Percentiles rank a stretch among this genome's conserved stretches.
Conservation (phyloP, 1,140 invertebrate species). For the Apis laboriosa region DNA sequence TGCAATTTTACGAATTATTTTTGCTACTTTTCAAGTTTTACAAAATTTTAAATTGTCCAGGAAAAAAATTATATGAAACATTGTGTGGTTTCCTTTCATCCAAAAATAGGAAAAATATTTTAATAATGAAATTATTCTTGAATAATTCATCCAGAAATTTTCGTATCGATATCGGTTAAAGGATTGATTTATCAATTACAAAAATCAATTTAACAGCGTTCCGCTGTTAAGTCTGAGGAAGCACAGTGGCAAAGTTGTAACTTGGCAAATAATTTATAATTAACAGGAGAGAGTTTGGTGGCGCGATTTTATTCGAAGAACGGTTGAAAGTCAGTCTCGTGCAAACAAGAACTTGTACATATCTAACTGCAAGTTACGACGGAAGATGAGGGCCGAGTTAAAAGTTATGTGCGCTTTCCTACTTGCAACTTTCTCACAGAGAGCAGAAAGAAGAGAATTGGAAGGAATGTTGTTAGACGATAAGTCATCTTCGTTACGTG, state of each 20-base stretch:
- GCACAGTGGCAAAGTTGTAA: too few species aligned
- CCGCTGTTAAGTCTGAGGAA: neutral
- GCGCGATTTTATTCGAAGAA: slow-evolving; percentile 45
- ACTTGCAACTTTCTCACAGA: slow-evolving; percentile 17
- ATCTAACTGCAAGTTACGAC: slow-evolving; percentile 27
- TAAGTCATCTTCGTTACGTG: slow-evolving; percentile 36
- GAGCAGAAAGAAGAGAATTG: neutral
- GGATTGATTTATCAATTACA: neutral
- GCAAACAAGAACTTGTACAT: slow-evolving; percentile 36
- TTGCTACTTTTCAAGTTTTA: too few species aligned
- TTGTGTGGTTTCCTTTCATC: too few species aligned
- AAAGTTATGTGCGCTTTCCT: slow-evolving; percentile 44
- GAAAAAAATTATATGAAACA: too few species aligned
- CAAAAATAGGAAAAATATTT: too few species aligned
- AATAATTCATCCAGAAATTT: too few species aligned
- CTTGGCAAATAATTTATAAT: slow-evolving; percentile 9
- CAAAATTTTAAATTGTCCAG: too few species aligned
- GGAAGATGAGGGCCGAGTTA: slow-evolving; percentile 22
- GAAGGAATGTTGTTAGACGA: slow-evolving; percentile 15
- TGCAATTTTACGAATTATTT: too few species aligned
- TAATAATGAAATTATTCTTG: neutral
- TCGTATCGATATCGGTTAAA: neutral
- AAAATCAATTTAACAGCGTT: neutral
- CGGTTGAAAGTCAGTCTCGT: slow-evolving; percentile 35
- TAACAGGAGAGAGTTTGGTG: neutral